Base-by-base conservation (phyloP, 2,113 vertebrate genomes). In the Speoplatyrhinus poulsoni region DNA sequence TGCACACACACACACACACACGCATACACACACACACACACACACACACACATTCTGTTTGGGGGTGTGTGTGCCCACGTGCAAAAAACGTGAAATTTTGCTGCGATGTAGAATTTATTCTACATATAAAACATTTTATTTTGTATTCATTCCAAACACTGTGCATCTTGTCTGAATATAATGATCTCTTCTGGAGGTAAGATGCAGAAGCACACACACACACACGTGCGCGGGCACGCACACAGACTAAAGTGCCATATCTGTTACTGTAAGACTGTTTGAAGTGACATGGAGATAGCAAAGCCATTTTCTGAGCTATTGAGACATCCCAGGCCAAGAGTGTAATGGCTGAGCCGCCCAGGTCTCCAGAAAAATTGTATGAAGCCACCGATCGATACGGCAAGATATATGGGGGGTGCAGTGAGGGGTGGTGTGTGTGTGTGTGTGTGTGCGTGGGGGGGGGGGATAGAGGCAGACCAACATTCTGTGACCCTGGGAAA, bases 301-400 rank as follows among this genome's bases (percentile, higher is more conserved):
- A 10, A 49, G 61, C n/a, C n/a, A 15, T 53, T 8, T 15, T 41
- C 5, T 41, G 69, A 77, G 46, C 26, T 55, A 71, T 66, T 33
- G 71, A 82, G 65, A 82, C 75, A 63, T 81, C 72, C 62, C 36
- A 72, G 75, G 61, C 58, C 65, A 60, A 73, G 69, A 75, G 75
- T 67, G 81, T 81, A 68, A 41, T 8, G 19, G 79, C 69, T 80
- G 69, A 73, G 58, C 65, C 69, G 60, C 61, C 70, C 61, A 60
- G 53, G 75, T 67, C 60, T 52, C 60, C 77, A 72, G 60, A 67
- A 77, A 79, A 72, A 82, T 69, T 36, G 70, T 67, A 48, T 65
- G 47, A 65, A 67, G 67, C n/a, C 36, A 54, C 50, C 72, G 80
- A 79, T 81, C 70, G 11, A 82, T 82, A 72, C 9, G 12, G 58